These are phyloP conservation scores for Coregonus sp. DNA, from an alignment of 2,797 vertebrate species.

Conservation along the genomic window DNA sequence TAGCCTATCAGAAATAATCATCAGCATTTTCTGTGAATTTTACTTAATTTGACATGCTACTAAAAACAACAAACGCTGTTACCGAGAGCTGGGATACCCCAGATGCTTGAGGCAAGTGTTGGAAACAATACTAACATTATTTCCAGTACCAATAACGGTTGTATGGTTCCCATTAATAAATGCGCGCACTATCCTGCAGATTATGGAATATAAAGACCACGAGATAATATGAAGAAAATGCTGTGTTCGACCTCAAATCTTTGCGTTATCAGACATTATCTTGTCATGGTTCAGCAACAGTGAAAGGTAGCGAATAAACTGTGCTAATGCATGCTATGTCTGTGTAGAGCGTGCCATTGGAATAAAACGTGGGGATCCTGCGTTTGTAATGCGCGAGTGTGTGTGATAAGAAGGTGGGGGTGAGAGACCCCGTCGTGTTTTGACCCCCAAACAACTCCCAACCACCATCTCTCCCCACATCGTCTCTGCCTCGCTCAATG, in stretches of 20 bases:
- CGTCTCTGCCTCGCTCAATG: constrained; percentile 28
- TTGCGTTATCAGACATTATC: not conserved
- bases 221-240: not conserved
- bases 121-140: not conserved
- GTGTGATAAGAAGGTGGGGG: constrained; percentile 59
- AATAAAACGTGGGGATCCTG: constrained; percentile 57
- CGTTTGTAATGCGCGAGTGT: constrained; percentile 60
- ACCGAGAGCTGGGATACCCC: not conserved
- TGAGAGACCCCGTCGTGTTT: constrained; percentile 79
- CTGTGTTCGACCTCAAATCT: not conserved
- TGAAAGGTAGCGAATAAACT: constrained; percentile 24
- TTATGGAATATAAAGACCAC: not conserved
- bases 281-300: not conserved
- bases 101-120: not conserved
- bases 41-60: not conserved
- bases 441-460: constrained; percentile 79
- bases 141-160: not conserved
- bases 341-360: constrained; percentile 35
- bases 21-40: not conserved
- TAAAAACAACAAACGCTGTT: not conserved
- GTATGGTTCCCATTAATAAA: not conserved
- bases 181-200: not conserved
- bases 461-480: constrained; percentile 56
- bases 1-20: not conserved
- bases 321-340: constrained; percentile 3